Conservation (phyloP, 2,888 invertebrate genomes). For the Drosophila melanocephala region DNA sequence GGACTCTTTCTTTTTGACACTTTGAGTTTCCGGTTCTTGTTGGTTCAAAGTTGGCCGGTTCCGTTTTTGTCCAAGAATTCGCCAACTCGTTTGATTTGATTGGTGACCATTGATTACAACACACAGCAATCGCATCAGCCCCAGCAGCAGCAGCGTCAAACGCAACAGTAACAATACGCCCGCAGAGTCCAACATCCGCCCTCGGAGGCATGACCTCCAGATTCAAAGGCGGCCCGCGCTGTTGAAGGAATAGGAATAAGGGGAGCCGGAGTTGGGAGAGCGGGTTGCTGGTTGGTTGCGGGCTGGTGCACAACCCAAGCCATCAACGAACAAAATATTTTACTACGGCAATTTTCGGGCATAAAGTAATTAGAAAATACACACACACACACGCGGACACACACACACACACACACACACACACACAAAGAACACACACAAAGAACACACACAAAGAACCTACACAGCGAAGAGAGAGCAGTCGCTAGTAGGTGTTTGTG, state of each 20-base stretch:
- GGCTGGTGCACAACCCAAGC: slow-evolving; percentile 1
- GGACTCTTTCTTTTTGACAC: slow-evolving; percentile 26
- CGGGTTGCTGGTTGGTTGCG: background rate
- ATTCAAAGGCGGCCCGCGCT: slow-evolving; percentile 30
- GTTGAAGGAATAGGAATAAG: background rate
- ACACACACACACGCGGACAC: slow-evolving; percentile 33
- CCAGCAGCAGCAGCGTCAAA: slow-evolving; percentile 13
- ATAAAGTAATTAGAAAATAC: slow-evolving; percentile 78
- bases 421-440: too few relatives aligned
- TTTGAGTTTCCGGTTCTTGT: slow-evolving; percentile 54
- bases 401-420: slow-evolving; percentile 40
- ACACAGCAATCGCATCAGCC: slow-evolving; percentile 22
- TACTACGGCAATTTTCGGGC: slow-evolving; percentile 75
- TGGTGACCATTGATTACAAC: slow-evolving; percentile 61
- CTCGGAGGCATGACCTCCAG: slow-evolving; percentile 43
- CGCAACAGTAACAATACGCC: slow-evolving; percentile 27
- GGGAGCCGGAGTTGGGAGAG: background rate
- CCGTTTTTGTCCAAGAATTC: slow-evolving; percentile 22
- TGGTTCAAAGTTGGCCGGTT: slow-evolving; percentile 30
- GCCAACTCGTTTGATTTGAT: slow-evolving; percentile 66
- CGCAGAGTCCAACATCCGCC: slow-evolving; percentile 50
- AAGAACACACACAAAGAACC: slow-evolving; percentile 17
- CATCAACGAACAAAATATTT: slow-evolving; percentile 71
- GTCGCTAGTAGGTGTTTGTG: background rate
- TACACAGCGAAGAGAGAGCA: background rate